A percentile compares a stretch with the other conserved stretches of the same genome.
These are phyloP conservation scores for Heliconius eleuchia DNA, from an alignment of 1,140 invertebrate genomes.

Conservation along the genomic window DNA sequence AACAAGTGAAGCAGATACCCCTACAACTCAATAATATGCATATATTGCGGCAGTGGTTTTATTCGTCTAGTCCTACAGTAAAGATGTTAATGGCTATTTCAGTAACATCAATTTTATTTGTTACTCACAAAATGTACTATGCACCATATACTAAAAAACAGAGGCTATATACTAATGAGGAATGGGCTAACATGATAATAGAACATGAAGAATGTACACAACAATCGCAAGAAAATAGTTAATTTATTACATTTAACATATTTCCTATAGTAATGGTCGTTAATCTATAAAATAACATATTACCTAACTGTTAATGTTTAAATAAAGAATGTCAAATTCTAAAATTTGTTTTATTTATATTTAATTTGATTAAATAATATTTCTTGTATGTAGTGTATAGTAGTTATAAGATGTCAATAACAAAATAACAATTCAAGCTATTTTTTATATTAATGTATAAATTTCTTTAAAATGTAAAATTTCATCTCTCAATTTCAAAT, in stretches of 20 bases:
- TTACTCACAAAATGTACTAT: conserved; percentile 50
- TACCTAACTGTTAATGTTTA: background rate
- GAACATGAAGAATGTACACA: conserved; percentile 59
- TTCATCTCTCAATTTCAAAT: too few relatives aligned
- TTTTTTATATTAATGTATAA: too few relatives aligned
- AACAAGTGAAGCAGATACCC: conserved; percentile 30
- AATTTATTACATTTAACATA: background rate
- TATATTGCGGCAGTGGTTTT: conserved; percentile 44
- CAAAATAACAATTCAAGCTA: too few relatives aligned
- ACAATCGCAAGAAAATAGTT: conserved; percentile 10
- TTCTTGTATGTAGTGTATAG: too few relatives aligned
- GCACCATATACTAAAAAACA: conserved; percentile 53
- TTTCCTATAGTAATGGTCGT: background rate
- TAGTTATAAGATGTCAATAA: too few relatives aligned
- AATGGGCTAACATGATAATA: conserved; percentile 65
- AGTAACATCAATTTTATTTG: conserved; percentile 52
- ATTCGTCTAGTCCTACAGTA: conserved; percentile 54
- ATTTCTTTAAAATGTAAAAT: too few relatives aligned
- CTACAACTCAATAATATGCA: conserved; percentile 48
- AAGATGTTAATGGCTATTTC: conserved; percentile 65
- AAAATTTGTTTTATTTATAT: background rate
- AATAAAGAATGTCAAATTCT: background rate
- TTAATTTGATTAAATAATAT: too few relatives aligned
- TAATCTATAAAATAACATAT: background rate
- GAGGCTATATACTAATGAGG: conserved; percentile 53